Percentiles rank a stretch among this genome's conserved stretches.
These are phyloP conservation scores for Epirrita christyi DNA, from an alignment of 2,888 invertebrate genomes.

Conservation along the genomic window DNA sequence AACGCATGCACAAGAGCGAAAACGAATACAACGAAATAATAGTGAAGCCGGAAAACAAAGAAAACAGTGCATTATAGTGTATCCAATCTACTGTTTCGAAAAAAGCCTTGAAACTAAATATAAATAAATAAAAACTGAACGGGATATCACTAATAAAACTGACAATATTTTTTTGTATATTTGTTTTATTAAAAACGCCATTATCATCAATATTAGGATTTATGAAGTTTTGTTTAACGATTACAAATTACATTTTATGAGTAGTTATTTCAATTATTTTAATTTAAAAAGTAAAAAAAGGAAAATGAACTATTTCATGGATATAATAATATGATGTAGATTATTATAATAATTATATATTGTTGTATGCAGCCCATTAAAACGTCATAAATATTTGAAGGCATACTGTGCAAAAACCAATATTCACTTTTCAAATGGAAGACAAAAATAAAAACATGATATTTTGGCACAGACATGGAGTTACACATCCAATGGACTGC, in stretches of 20 bases:
- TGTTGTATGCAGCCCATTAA: conserved; percentile 59
- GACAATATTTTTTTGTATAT: conserved; percentile 75
- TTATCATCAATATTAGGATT: conserved; percentile 85
- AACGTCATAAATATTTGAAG: conserved; percentile 23
- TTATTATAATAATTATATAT: conserved; percentile 48
- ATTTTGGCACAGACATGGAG: conserved; percentile 68
- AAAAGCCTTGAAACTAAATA: conserved; percentile 33
- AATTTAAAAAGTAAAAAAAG: conserved; percentile 72
- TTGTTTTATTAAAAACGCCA: conserved; percentile 85
- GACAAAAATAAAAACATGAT: conserved; percentile 54
- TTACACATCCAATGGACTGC: conserved; percentile 70
- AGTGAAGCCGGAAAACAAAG: conserved; percentile 57
- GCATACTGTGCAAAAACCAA: conserved; percentile 31
- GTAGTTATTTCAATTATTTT: conserved; percentile 80
- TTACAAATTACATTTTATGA: conserved; percentile 79
- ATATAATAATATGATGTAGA: conserved; percentile 56
- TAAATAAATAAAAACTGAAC: conserved; percentile 33
- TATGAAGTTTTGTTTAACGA: conserved; percentile 84
- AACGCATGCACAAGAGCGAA: conserved; percentile 71
- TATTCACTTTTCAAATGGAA: conserved; percentile 53
- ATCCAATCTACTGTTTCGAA: conserved; percentile 22
- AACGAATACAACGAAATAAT: conserved; percentile 48
- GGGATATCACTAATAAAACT: conserved; percentile 68
- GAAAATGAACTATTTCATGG: conserved; percentile 67
- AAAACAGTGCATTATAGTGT: conserved; percentile 44